A percentile compares a stretch with the other conserved stretches of the same genome.
Evolutionary conservation across 53 echinoderm and acorn worm species (phyloP).

Genomic region (Echinarachnius parma): DNA sequence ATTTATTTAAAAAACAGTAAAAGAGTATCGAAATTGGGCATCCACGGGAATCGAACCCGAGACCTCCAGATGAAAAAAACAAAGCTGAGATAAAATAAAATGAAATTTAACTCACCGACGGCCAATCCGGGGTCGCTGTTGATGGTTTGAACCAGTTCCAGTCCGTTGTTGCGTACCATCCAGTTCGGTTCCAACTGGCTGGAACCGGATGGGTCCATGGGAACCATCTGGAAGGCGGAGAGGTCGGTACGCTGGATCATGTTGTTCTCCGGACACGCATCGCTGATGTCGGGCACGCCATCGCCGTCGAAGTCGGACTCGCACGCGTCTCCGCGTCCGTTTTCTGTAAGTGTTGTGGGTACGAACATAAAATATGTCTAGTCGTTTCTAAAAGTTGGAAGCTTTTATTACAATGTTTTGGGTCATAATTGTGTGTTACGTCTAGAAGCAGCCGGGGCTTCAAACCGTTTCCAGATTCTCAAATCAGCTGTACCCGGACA

Average conservation of each 20-base stretch:
- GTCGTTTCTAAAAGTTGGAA: no score
- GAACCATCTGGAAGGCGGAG: constrained; percentile 79
- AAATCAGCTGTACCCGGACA: no score
- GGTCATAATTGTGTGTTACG: no score
- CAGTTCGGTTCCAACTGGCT: constrained; percentile 90
- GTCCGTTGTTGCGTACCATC: constrained; percentile 93
- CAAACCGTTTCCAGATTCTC: no score
- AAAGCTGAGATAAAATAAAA: no score
- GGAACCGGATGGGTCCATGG: constrained; percentile 78
- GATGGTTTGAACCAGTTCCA: constrained; percentile 89
- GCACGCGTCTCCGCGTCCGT: constrained; percentile 87
- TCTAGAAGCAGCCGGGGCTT: no score
- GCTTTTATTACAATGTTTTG: no score
- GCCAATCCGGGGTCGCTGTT: constrained; percentile 96
- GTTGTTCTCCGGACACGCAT: constrained; percentile 79
- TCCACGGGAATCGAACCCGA: no score
- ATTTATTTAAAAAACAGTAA: no score
- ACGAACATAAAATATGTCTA: no score
- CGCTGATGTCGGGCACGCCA: constrained; percentile 68
- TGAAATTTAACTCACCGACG: constrained; percentile 53
- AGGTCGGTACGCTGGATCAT: constrained; percentile 84
- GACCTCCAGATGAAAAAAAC: no score
- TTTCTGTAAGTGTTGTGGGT: constrained; percentile 5
- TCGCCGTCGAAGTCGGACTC: constrained; percentile 96
- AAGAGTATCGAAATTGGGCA: no score